A percentile compares a stretch with the other conserved stretches of the same genome.
These are phyloP conservation scores for Copidosoma aretas DNA, from an alignment of 2,888 invertebrate species.

Conservation along the genomic window DNA sequence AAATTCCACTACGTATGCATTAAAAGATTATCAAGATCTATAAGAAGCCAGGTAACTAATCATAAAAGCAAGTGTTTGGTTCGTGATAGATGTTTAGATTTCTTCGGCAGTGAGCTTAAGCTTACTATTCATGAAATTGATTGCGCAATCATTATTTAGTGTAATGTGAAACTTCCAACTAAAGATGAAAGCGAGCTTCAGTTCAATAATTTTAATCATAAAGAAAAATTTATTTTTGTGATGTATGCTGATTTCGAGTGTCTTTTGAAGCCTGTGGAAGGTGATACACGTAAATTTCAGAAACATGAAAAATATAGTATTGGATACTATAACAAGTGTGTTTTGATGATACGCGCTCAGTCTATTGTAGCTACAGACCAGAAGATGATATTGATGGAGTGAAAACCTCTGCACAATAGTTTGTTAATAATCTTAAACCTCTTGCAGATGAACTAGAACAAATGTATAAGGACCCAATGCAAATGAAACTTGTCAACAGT, in stretches of 20 bases:
- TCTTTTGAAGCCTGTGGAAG: slow-evolving; percentile 5
- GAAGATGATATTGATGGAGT: neutral
- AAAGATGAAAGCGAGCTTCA: slow-evolving; percentile 10
- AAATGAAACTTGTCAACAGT: no score
- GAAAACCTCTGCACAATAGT: slow-evolving; percentile 14
- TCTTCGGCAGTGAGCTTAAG: neutral
- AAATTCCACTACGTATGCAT: slow-evolving; percentile 11
- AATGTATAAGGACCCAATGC: no score
- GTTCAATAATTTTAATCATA: slow-evolving; percentile 24
- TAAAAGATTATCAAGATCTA: neutral
- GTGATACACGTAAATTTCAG: neutral
- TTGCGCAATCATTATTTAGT: neutral
- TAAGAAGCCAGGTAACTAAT: slow-evolving; percentile 1
- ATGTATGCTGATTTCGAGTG: slow-evolving; percentile 23
- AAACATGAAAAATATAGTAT: slow-evolving; percentile 2
- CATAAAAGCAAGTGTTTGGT: neutral
- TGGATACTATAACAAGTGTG: slow-evolving; percentile 1
- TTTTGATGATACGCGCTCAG: slow-evolving; percentile 39
- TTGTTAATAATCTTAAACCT: slow-evolving; percentile 4
- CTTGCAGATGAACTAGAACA: no score
- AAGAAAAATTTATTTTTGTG: slow-evolving; percentile 19
- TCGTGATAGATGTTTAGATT: slow-evolving; percentile 19
- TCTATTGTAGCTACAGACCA: slow-evolving; percentile 17
- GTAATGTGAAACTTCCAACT: slow-evolving; percentile 9
- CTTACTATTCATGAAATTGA: neutral